Percentiles rank a stretch among this genome's conserved stretches.
These are phyloP conservation scores for Lindbergichthys nudifrons DNA, from an alignment of 2,797 vertebrate genomes.

Conservation along the genomic window DNA sequence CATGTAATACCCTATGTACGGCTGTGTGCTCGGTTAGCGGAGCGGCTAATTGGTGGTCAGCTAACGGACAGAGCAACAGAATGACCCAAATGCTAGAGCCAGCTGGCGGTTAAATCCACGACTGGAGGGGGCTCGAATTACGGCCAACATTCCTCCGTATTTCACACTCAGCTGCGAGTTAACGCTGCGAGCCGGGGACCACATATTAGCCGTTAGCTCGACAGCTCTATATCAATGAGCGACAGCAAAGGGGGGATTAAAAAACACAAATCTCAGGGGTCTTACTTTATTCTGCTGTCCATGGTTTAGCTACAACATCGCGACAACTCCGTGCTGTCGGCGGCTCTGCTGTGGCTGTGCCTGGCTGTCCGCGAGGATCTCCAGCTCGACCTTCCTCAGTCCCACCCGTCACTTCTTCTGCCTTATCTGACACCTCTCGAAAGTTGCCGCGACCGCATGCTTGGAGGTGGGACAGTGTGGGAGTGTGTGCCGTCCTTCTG, in stretches of 20 bases:
- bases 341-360: slow-evolving; percentile 58
- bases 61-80: slow-evolving; percentile 56
- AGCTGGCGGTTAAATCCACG: slow-evolving; percentile 70
- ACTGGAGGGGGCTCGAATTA: slow-evolving; percentile 58
- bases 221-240: background rate
- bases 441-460: slow-evolving; percentile 58
- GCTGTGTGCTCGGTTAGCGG: slow-evolving; percentile 51
- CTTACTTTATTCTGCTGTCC: slow-evolving; percentile 95
- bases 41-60: slow-evolving; percentile 69
- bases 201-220: slow-evolving; percentile 52
- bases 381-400: slow-evolving; percentile 46
- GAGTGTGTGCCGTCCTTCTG: slow-evolving; percentile 11
- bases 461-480: slow-evolving; percentile 25
- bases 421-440: slow-evolving; percentile 47
- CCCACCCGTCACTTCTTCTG: slow-evolving; percentile 29
- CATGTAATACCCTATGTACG: slow-evolving; percentile 23
- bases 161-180: slow-evolving; percentile 19
- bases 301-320: slow-evolving; percentile 90
- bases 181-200: background rate
- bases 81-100: slow-evolving; percentile 72
- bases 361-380: slow-evolving; percentile 51
- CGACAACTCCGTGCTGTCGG: slow-evolving; percentile 80
- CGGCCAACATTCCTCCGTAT: slow-evolving; percentile 51
- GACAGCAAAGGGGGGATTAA: background rate
- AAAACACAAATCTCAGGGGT: slow-evolving; percentile 34